Base-by-base conservation (phyloP, 2,113 vertebrate genomes). In the Dasyprocta punctata region DNA sequence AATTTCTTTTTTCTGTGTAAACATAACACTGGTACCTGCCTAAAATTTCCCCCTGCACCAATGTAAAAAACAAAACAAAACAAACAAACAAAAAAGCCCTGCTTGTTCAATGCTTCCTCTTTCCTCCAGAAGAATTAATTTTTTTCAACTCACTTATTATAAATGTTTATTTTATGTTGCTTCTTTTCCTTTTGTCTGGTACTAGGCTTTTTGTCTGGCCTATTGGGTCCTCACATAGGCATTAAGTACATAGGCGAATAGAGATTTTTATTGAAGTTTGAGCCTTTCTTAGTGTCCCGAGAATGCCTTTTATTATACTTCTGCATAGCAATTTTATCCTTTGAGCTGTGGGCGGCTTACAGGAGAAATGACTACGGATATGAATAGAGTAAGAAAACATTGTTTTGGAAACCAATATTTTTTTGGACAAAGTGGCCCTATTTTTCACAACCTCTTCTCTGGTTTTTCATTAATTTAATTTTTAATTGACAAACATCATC, bases 241-340 rank as follows among this genome's bases (percentile, higher is more conserved):
- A 52, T 20, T 56, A 75, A 20, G 14, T 92, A 28, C 13, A 63
- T 56, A 33, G 9, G 52, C 63, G n/a, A 22, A 65, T 47, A 89
- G 71, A 86, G 26, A 86, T 71, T 85, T 95, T 84, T 90, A 71
- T 69, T 96, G 47, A 93, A 83, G 89, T 91, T 78, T 92, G 24
- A 96, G 6, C 8, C 17, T 77, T 82, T 86, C 77, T 93, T 30
- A 33, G 36, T 89, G 89, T 89, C 73, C 84, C 63, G 41, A 86
- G 84, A 83, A 87, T 84, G 28, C 2, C n/a, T 33, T 95, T 96
- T 75, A 86, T 96, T 95, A 65, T 16, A 78, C 33, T 86, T 92
- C 80, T 87, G 49, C 36, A 89, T 75, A 80, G 52, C 26, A 86
- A 33, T 86, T 86, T 91, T 89, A 89, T 94, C 38, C 30, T 75